A percentile compares a stretch with the other conserved stretches of the same genome.
Conservation (phyloP, 2,888 invertebrate genomes). For the Hydropsyche betteni region DNA sequence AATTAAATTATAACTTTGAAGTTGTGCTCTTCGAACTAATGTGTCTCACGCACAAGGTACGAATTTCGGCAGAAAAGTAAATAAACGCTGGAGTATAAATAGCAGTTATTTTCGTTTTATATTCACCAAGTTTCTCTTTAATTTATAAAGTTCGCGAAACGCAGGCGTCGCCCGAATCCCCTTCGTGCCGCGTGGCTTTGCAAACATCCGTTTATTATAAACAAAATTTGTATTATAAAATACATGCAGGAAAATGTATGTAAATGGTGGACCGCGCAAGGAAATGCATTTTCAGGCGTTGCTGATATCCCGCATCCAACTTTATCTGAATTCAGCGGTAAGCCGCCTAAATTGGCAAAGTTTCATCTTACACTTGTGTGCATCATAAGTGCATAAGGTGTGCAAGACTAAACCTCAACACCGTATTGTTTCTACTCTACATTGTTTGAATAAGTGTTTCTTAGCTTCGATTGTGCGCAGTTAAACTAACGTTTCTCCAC, state of each 20-base stretch:
- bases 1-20: constrained; percentile 32
- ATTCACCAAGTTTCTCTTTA: constrained; percentile 20
- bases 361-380: constrained; percentile 20
- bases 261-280: neutral
- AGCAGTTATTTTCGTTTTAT: constrained; percentile 27
- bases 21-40: constrained; percentile 23
- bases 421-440: constrained; percentile 14
- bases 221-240: too few relatives aligned
- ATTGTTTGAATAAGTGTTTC: constrained; percentile 22
- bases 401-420: constrained; percentile 21
- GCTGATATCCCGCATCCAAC: neutral
- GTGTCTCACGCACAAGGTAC: constrained; percentile 33
- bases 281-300: constrained; percentile 4
- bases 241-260: neutral
- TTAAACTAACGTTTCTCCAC: too few relatives aligned
- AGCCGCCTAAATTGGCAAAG: constrained; percentile 32
- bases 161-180: neutral
- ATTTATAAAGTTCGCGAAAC: constrained; percentile 19
- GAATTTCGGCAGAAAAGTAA: constrained; percentile 21
- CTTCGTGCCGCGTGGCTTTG: neutral
- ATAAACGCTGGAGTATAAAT: constrained; percentile 8
- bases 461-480: neutral
- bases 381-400: constrained; percentile 34
- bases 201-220: too few relatives aligned
- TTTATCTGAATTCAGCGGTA: constrained; percentile 11